Base-by-base conservation (phyloP, 2,113 vertebrate genomes). In the Lepisosteus oculatus region DNA sequence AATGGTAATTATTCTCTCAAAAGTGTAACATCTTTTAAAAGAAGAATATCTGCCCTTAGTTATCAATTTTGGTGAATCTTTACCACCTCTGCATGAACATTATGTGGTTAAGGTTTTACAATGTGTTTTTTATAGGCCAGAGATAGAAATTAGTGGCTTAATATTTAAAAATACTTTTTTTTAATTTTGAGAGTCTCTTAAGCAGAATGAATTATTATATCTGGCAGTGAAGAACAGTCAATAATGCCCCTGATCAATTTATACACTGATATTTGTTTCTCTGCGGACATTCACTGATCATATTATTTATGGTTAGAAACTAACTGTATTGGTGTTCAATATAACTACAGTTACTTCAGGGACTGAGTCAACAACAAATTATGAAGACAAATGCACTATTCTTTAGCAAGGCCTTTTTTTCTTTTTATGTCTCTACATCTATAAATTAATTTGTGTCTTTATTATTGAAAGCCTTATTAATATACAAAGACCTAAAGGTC, bases 231-330 rank as follows among this genome's bases (percentile, higher is more conserved):
- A 78, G 83, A 84, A 80, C 84, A 86, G 89, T 91, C 90, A 76
- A 90, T 92, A 83, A 57, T 51, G 14, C 62, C 43, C 70, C 13
- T 81, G 0, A 0, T 85, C 86, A 87, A 86, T 86, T 86, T 88
- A 90, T 80, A 81, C 85, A 79, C 74, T 72, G 78, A 68, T 86
- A 87, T 83, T 87, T 84, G 91, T 91, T 92, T 87, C 89, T 84
- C 89, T 87, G 83, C 69, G 86, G 87, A 79, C 81, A 73, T 81
- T 86, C 84, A 89, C 85, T 87, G 89, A 88, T 92, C 88, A 90
- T 87, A 90, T 89, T 91, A 91, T 90, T 91, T 90, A 89, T 88
- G 85, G 83, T 86, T 81, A 88, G 77, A 92, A 69, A 93, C 90
- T 90, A 87, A 90, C 90, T 90, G 84, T 80, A 85, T 85, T 73